A percentile compares a stretch with the other conserved stretches of the same genome.
Conservation (phyloP, 2,888 invertebrate species). For the Melieria omissa region DNA sequence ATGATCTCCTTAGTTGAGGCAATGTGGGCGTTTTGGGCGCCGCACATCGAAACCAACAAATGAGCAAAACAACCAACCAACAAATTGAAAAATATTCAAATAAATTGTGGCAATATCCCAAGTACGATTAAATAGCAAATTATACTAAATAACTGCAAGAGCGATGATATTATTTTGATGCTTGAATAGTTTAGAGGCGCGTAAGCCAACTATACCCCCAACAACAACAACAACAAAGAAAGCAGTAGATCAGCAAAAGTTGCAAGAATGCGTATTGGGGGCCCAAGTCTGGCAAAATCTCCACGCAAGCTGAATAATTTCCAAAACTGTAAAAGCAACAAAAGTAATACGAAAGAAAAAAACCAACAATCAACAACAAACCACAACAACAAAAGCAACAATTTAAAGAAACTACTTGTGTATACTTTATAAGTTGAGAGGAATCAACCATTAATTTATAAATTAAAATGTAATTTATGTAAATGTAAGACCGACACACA, state of each 20-base stretch:
- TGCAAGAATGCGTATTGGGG: too few relatives aligned
- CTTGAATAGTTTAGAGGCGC: background rate
- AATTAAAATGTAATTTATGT: too few relatives aligned
- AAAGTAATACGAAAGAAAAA: background rate
- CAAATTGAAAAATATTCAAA: slow-evolving; percentile 17
- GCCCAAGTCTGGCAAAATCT: too few relatives aligned
- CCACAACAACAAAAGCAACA: slow-evolving; percentile 3
- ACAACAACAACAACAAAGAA: background rate
- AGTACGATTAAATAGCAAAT: slow-evolving; percentile 41
- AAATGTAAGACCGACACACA: slow-evolving; percentile 49
- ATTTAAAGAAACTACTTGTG: slow-evolving; percentile 54
- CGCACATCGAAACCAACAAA: slow-evolving; percentile 12
- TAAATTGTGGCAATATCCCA: slow-evolving; percentile 56
- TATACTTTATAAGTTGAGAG: slow-evolving; percentile 44
- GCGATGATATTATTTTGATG: slow-evolving; percentile 51
- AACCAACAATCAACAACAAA: slow-evolving; percentile 8
- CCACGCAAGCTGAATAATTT: slow-evolving; percentile 1
- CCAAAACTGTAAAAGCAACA: slow-evolving; percentile 4
- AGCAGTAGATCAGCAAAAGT: background rate
- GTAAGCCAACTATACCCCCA: background rate
- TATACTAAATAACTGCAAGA: slow-evolving; percentile 27
- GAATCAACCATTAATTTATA: too few relatives aligned
- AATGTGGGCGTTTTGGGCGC: too few relatives aligned
- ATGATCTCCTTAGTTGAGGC: slow-evolving; percentile 51
- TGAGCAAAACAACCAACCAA: slow-evolving; percentile 1